A percentile compares a stretch with the other conserved stretches of the same genome.
Conservation (phyloP, 1,140 invertebrate genomes). For the Drosophila oshimai region DNA sequence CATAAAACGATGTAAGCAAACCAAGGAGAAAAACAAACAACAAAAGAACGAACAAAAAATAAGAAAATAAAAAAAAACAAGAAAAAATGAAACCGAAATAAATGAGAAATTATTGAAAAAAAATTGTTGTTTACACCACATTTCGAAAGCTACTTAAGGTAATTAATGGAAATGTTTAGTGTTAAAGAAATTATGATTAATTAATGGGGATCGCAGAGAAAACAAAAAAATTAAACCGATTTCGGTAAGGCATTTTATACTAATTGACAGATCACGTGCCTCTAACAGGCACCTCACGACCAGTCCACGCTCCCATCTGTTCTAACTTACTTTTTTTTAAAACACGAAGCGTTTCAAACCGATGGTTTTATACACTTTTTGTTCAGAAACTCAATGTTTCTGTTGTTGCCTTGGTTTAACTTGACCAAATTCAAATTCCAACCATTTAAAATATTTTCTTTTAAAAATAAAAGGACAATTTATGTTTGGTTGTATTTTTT, state of each 20-base stretch:
- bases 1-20: constrained; percentile 56
- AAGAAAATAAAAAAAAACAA: constrained; percentile 52
- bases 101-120: constrained; percentile 69
- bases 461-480: too few relatives aligned
- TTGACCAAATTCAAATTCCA: too few relatives aligned
- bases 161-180: constrained; percentile 1
- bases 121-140: not conserved
- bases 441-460: too few relatives aligned
- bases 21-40: constrained; percentile 46
- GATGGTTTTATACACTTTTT: not conserved
- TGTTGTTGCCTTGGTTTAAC: too few relatives aligned
- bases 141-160: not conserved
- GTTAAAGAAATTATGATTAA: not conserved
- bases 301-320: constrained; percentile 2
- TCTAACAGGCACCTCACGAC: constrained; percentile 11
- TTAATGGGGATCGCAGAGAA: constrained; percentile 1
- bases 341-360: not conserved
- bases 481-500: too few relatives aligned
- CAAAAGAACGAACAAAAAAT: constrained; percentile 52
- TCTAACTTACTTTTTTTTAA: not conserved
- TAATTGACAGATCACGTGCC: constrained; percentile 25
- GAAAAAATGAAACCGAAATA: constrained; percentile 68
- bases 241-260: constrained; percentile 1
- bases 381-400: too few relatives aligned
- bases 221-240: constrained; percentile 42